Conservation (phyloP, 2,888 invertebrate species). For the Cataglyphis livida region DNA sequence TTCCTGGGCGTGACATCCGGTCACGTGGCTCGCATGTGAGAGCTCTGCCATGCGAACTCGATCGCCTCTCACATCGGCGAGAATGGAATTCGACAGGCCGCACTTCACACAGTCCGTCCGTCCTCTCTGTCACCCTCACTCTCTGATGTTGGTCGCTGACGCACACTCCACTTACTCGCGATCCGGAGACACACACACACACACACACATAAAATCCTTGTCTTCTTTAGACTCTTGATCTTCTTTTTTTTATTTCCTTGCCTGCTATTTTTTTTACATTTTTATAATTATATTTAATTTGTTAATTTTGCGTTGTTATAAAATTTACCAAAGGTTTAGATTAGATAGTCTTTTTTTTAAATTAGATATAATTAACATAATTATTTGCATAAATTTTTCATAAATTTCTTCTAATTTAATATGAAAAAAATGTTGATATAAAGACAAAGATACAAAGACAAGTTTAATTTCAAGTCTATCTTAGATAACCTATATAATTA, state of each 20-base stretch:
- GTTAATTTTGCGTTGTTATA: neutral
- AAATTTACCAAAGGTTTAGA: neutral
- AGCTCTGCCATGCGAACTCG: conserved; percentile 56
- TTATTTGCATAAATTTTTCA: neutral
- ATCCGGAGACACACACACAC: neutral
- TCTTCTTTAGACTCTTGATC: neutral
- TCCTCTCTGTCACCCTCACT: conserved; percentile 33
- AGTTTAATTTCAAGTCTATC: neutral
- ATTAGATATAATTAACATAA: neutral
- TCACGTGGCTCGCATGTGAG: conserved; percentile 66
- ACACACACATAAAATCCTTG: neutral
- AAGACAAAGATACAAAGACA: neutral
- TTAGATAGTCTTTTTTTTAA: neutral
- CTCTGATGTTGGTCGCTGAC: conserved; percentile 31
- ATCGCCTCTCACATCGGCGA: conserved; percentile 58
- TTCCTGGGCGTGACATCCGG: conserved; percentile 73
- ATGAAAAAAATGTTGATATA: neutral
- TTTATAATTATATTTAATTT: neutral
- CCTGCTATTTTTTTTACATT: neutral
- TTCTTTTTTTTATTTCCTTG: neutral
- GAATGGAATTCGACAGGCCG: conserved; percentile 72
- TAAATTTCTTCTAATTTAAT: neutral
- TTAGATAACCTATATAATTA: too few relatives aligned
- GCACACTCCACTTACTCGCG: conserved; percentile 4
- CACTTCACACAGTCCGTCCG: conserved; percentile 40